Evolutionary conservation across 1,140 invertebrate species (phyloP).

Genomic region (Diuraphis noxia): DNA sequence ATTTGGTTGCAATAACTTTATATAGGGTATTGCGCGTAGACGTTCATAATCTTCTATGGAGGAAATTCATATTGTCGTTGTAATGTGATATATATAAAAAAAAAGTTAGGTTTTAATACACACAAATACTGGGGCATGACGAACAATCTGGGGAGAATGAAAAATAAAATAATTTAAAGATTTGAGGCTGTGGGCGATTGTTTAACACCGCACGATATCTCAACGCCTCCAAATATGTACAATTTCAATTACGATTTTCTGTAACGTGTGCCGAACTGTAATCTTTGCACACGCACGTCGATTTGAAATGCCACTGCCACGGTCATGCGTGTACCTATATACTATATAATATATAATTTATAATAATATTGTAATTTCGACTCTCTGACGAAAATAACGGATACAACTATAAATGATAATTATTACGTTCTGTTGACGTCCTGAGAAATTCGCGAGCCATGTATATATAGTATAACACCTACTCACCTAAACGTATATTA

Average conservation of each 20-base stretch:
- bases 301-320: neutral
- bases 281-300: neutral
- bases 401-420: neutral
- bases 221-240: conserved; percentile 1
- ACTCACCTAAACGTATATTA: neutral
- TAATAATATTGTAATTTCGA: neutral
- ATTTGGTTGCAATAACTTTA: neutral
- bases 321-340: too few relatives aligned
- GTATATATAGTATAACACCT: neutral
- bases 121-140: neutral
- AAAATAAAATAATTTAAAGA: neutral
- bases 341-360: neutral
- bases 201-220: neutral
- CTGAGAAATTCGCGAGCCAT: neutral
- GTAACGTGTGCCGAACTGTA: neutral
- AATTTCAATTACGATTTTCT: neutral
- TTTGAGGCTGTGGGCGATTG: neutral
- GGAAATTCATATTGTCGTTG: neutral
- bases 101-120: neutral
- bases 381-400: neutral
- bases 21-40: neutral
- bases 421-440: neutral
- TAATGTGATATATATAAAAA: neutral
- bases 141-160: neutral
- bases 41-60: neutral